Evolutionary conservation across 2,797 vertebrate genomes (phyloP).

Genomic region (Discoglossus pictus): DNA sequence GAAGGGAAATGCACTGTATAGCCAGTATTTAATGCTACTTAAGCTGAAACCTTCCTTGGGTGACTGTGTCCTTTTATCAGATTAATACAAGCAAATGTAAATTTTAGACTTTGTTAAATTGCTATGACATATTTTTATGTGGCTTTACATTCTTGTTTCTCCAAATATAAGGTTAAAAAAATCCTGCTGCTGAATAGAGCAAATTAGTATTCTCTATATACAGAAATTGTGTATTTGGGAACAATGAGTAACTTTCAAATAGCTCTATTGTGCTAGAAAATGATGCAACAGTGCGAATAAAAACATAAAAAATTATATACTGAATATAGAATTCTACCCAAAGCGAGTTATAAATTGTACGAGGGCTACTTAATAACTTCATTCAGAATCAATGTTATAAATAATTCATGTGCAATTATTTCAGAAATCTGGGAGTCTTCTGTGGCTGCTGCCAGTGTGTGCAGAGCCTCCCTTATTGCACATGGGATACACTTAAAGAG

Average conservation of each 20-base stretch:
- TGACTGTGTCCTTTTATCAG: too few species aligned
- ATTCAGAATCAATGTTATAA: constrained; percentile 17
- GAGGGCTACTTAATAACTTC: constrained; percentile 3
- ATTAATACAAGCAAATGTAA: too few species aligned
- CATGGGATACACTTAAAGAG: too few species aligned
- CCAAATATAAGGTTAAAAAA: not conserved
- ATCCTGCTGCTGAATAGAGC: not conserved
- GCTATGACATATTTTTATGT: too few species aligned
- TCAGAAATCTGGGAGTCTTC: not conserved
- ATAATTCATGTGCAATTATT: constrained; percentile 12
- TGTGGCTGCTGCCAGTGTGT: not conserved
- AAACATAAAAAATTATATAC: not conserved
- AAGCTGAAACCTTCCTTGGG: too few species aligned
- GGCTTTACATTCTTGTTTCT: not conserved
- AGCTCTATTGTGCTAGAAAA: not conserved
- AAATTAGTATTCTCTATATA: constrained; percentile 1
- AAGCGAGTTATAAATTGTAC: constrained; percentile 5
- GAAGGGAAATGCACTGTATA: too few species aligned
- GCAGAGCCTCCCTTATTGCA: not conserved
- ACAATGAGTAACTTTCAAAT: constrained; percentile 12
- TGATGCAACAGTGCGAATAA: too few species aligned
- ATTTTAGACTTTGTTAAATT: too few species aligned
- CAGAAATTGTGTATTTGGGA: too few species aligned
- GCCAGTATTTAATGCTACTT: too few species aligned
- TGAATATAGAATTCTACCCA: constrained; percentile 15